Base-by-base conservation (phyloP, 2,888 invertebrate genomes). In the Macaria liturata region DNA sequence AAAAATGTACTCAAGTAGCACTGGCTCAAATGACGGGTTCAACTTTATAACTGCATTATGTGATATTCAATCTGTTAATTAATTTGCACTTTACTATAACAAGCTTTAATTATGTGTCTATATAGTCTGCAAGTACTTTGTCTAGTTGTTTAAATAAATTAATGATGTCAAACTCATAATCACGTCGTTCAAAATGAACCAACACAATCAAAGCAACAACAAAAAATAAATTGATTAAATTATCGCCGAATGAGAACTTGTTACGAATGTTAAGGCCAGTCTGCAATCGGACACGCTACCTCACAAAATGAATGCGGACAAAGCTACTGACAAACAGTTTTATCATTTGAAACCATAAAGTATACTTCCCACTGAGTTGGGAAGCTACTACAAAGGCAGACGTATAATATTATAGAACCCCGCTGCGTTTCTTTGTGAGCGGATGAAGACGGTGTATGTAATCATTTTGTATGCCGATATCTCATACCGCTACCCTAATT, bases 321-420 rank as follows among this genome's bases (percentile, higher is more conserved):
- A 87, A 84, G 87, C 83, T 82, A 83, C 88, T 86, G 86, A 89
- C 88, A 88, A 89, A 90, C 90, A 87, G 81, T 91, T 88, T 87
- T 89, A 91, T 91, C 91, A 91, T 91, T 91, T 85, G 86, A 86
- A 90, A 86, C 90, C 90, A 85, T 91, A 91, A 90, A 91, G 89
- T 84, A 87, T 86, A 82, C 87, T 81, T 84, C 90, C 91, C 84
- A 90, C 90, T 86, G 90, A 63, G 90, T 74, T 74, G 74, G 75
- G 80, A 75, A 84, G 88, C 86, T 84, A 85, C 88, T 78, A 91
- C 90, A 91, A 91, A 91, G 90, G 88, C 84, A 83, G 77, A 83
- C 79, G 86, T 88, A 91, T 87, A 91, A 91, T 91, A 91, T 89
- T 82, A 81, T 80, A 85, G 88, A 78, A 80, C 87, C 91, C 91